These are phyloP conservation scores for Temnothorax longispinosus DNA, from an alignment of 1,140 invertebrate genomes.

Conservation along the genomic window DNA sequence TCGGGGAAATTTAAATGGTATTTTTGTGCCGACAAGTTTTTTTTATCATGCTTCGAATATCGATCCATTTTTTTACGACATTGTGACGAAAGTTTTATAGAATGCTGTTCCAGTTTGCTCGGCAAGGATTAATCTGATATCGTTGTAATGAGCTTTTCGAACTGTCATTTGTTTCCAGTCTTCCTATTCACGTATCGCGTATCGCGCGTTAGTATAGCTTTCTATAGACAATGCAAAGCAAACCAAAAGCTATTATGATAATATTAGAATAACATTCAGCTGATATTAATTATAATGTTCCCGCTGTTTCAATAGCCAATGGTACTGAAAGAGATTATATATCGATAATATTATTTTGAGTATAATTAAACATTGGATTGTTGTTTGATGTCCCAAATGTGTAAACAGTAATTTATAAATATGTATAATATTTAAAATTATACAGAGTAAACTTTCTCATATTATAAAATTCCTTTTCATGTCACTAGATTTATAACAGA, in stretches of 20 bases:
- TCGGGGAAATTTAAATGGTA: neutral
- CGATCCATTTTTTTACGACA: neutral
- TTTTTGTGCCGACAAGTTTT: neutral
- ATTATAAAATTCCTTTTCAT: neutral
- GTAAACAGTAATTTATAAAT: neutral
- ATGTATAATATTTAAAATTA: neutral
- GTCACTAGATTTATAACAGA: neutral
- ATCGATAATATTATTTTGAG: neutral
- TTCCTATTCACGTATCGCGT: constrained; percentile 6
- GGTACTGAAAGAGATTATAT: neutral
- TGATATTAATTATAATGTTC: neutral
- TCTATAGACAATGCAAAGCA: neutral
- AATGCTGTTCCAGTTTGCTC: constrained; percentile 31
- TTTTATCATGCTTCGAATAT: constrained; percentile 10
- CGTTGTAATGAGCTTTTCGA: constrained; percentile 14
- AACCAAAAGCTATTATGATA: constrained; percentile 10
- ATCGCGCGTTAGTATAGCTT: neutral
- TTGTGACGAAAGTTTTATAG: neutral
- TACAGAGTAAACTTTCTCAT: neutral
- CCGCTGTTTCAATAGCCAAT: neutral
- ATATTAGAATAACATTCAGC: constrained; percentile 16
- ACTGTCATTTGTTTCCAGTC: constrained; percentile 19
- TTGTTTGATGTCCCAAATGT: neutral
- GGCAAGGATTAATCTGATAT: constrained; percentile 21
- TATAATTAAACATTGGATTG: neutral